Evolutionary conservation across 1,140 invertebrate genomes (phyloP).

Genomic region (Pseudomyrmex concolor): DNA sequence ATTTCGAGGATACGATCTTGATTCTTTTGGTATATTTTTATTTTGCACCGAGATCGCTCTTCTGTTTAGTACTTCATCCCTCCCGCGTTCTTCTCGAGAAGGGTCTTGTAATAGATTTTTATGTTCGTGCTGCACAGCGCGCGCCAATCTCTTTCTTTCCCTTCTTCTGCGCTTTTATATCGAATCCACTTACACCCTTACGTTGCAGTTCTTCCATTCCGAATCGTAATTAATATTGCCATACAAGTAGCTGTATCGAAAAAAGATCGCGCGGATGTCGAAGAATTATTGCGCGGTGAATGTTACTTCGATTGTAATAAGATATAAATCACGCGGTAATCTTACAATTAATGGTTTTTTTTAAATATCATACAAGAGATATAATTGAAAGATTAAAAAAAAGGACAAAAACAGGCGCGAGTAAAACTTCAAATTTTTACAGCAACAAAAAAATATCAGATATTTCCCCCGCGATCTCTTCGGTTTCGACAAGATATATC

Average conservation of each 20-base stretch:
- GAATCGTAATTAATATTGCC: conserved; percentile 56
- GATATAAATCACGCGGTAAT: conserved; percentile 44
- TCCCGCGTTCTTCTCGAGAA: conserved; percentile 59
- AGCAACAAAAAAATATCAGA: no score
- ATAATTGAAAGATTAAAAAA: neutral
- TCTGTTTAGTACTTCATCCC: conserved; percentile 54
- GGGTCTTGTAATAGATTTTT: conserved; percentile 81
- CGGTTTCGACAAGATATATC: neutral
- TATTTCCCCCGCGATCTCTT: neutral
- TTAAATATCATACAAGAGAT: neutral
- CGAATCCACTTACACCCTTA: conserved; percentile 55
- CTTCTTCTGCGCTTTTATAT: conserved; percentile 44
- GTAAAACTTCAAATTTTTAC: neutral
- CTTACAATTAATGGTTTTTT: conserved; percentile 11
- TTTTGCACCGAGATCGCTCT: neutral
- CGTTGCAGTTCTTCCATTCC: conserved; percentile 27
- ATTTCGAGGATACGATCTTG: neutral
- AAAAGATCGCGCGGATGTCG: conserved; percentile 51
- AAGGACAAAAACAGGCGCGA: neutral
- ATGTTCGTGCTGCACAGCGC: conserved; percentile 66
- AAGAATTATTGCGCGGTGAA: conserved; percentile 38
- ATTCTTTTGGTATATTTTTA: conserved; percentile 20
- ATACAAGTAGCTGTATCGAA: conserved; percentile 51
- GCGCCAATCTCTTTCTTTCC: conserved; percentile 65
- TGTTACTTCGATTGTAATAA: conserved; percentile 25